A percentile compares a stretch with the other conserved stretches of the same genome.
phyloP scores from a whole-genome alignment of 2,888 invertebrate genomes.

The Tetropium fuscum region DNA sequence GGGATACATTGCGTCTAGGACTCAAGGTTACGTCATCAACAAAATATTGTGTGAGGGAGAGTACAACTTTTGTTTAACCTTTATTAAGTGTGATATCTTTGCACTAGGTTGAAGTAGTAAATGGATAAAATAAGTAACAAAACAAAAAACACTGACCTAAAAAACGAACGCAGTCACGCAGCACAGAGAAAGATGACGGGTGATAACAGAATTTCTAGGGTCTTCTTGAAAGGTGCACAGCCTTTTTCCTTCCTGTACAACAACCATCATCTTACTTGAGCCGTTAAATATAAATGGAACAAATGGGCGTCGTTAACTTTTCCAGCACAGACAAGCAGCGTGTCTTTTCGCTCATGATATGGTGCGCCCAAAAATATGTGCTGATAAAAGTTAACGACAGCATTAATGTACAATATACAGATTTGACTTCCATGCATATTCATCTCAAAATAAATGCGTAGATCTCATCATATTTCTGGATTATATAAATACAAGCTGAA shows the following conservation, averaged over 20 bases:
- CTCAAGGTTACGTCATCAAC: no score
- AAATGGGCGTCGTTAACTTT: slow-evolving; percentile 11
- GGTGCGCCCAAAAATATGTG: background rate
- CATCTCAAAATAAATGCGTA: slow-evolving; percentile 29
- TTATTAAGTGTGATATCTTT: no score
- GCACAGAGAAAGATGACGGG: slow-evolving; percentile 83
- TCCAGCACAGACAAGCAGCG: background rate
- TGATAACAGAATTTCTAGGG: slow-evolving; percentile 80
- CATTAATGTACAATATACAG: slow-evolving; percentile 36
- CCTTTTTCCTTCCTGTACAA: slow-evolving; percentile 70
- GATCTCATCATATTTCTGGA: slow-evolving; percentile 29
- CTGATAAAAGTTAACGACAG: slow-evolving; percentile 34
- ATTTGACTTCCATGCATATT: slow-evolving; percentile 59
- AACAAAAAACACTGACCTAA: slow-evolving; percentile 65
- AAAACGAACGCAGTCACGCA: slow-evolving; percentile 68
- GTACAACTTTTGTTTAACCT: no score
- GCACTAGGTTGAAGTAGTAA: no score
- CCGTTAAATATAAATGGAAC: slow-evolving; percentile 37
- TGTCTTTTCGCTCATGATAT: background rate
- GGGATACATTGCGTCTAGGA: no score
- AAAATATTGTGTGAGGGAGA: no score
- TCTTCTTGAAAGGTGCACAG: slow-evolving; percentile 82
- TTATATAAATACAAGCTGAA: background rate
- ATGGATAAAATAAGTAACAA: slow-evolving; percentile 41
- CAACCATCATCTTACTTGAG: slow-evolving; percentile 67